phyloP scores from a whole-genome alignment of 2,797 vertebrate species.

The Cirrhinus molitorella region DNA sequence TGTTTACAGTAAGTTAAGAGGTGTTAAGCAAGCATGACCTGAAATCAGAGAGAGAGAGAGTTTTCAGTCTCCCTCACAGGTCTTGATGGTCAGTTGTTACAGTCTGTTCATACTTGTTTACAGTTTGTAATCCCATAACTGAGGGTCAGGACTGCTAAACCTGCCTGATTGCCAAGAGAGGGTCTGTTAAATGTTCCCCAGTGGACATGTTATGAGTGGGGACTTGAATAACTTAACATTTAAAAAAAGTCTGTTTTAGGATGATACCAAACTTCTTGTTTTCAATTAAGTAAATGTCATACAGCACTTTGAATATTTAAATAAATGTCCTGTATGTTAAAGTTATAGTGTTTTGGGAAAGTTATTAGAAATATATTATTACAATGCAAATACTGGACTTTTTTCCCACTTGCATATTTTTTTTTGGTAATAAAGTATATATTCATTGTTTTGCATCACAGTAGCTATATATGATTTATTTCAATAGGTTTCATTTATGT shows the following conservation, averaged over 20 bases:
- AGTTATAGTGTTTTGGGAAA: neutral
- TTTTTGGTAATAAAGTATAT: neutral
- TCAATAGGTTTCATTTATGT: neutral
- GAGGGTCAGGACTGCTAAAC: neutral
- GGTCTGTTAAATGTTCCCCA: neutral
- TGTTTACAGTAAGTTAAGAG: constrained; percentile 22
- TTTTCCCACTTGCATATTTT: neutral
- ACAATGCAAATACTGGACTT: neutral
- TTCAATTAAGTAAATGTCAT: neutral
- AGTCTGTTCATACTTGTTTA: constrained; percentile 42
- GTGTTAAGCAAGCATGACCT: constrained; percentile 10
- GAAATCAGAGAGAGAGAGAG: neutral
- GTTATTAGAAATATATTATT: neutral
- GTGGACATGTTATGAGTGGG: neutral
- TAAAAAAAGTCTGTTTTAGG: neutral
- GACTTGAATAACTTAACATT: neutral
- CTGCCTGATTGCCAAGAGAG: constrained; percentile 18
- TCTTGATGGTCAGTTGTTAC: neutral
- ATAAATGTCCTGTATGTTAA: constrained; percentile 8
- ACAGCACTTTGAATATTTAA: constrained; percentile 21
- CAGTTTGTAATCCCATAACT: neutral
- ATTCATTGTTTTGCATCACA: neutral
- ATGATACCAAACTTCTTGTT: constrained; percentile 10
- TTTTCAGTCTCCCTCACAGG: neutral
- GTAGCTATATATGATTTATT: neutral